Evolutionary conservation across 2,888 invertebrate species (phyloP), one percentile per base, ranked within the genome.

Genomic region (Capitulum mitella): DNA sequence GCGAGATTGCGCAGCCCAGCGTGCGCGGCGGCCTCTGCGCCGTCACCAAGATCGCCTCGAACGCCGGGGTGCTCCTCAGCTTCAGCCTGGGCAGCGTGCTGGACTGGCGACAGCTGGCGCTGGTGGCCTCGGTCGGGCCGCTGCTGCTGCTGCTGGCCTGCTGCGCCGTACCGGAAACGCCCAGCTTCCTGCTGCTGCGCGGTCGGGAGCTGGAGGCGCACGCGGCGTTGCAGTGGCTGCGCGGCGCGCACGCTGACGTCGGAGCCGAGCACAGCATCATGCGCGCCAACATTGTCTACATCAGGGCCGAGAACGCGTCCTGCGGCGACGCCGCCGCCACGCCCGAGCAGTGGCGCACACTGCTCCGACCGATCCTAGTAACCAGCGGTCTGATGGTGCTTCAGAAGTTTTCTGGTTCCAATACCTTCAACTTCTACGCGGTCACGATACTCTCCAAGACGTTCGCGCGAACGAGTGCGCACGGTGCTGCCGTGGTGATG

Each of bases 1-100:
- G 94, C 84, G 96, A 97, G 87, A 94, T 95, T 84, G 92, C 95
- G 40, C 92, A 93, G 34, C 93, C 94, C 1, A 92, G 93, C 81
- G 92, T 94, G 81, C 89, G 96, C 37, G 96, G 95, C 37, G 92
- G 93, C 82, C 88, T 96, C 79, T 94, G 94, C 84, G 93, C 94
- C 3, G 90, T 94, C 80, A 89, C 94, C 81, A 93, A 54, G 54
- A 26, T 26, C 26, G 54, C 54, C 26, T 3, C 54, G 3, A 54
- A 26, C 26, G 26, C 26, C 3, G 54, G 54, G 1, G 3, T 54
- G 26, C 54, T 54, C 26, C 54, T 54, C 51, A 51, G 54, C 16
- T 14, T 6, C 19, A 54, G 54, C 26, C 54, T 54, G 54, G 54
- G 54, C 2, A 26, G 22, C 3, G 54, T 8, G 54, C 54, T 54